Base-by-base conservation (phyloP, 2,113 vertebrate species). In the Peucedramus taeniatus region DNA sequence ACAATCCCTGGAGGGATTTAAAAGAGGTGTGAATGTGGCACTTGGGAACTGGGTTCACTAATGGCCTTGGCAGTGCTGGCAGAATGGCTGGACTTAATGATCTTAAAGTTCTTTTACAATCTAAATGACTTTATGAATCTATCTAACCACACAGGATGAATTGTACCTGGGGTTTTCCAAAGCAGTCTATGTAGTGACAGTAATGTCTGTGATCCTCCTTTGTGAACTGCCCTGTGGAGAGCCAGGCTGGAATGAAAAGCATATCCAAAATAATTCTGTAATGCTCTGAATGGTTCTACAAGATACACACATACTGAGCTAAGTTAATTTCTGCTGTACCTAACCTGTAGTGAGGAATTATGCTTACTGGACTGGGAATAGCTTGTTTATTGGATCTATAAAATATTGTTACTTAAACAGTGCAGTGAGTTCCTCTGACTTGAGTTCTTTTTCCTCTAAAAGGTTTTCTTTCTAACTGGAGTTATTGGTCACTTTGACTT, bases 401-500 rank as follows among this genome's bases (percentile, higher is more conserved):
- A 87, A 96, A 91, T 72, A 72, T 4, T 75, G 71, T 80, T 84
- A 45, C 26, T 81, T 77, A 74, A 90, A 77, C 57, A 70, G 69
- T 31, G 53, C 68, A 65, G 39, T 61, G 53, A 90, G 35, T 82
- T 91, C 87, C 40, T 95, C 83, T 92, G 81, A 87, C 53, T 82
- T 49, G 59, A 86, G 24, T 31, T 93, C 70, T 84, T 49, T 68
- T 90, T 92, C 71, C 83, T 87, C 77, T 42, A 39, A 56, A 93
- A 69, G 63, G 23, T 83, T 89, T 90, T 85, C 56, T 74, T 90
- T 91, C 68, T 80, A 83, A 78, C 66, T 92, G 68, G 80, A 92
- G 63, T 93, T 89, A 96, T 83, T 71, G 92, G 95, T 94, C 77
- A 49, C 42, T 56, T 78, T 49, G 28, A 56, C 61, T 91, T 87